Evolutionary conservation across 1,140 invertebrate genomes (phyloP).

Genomic region (Papilio aristodemus): DNA sequence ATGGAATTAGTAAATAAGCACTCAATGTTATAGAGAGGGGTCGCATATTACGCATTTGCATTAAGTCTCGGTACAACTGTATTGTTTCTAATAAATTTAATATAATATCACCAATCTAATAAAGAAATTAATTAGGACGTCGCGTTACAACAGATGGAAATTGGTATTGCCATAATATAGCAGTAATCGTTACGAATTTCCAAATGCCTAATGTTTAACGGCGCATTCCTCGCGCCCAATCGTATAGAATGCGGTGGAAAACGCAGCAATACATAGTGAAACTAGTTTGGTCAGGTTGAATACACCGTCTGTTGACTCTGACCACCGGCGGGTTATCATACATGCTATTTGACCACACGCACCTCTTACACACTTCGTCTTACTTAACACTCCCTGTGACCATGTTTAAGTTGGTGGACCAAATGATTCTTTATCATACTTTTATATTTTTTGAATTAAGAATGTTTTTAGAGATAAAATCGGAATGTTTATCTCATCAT

Average conservation of each 20-base stretch:
- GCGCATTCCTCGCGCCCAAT: constrained; percentile 52
- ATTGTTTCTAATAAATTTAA: too few relatives aligned
- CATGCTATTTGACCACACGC: constrained; percentile 42
- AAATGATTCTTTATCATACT: not conserved
- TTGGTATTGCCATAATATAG: not conserved
- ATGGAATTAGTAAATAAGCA: too few relatives aligned
- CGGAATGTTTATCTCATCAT: too few relatives aligned
- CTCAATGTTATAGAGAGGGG: too few relatives aligned
- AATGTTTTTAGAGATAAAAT: too few relatives aligned
- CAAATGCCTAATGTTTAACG: constrained; percentile 5
- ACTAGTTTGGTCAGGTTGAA: constrained; percentile 55
- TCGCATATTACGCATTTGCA: too few relatives aligned
- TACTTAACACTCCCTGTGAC: not conserved
- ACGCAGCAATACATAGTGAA: constrained; percentile 41
- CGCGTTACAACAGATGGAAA: too few relatives aligned
- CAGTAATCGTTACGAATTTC: not conserved
- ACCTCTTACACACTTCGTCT: not conserved
- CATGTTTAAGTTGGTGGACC: not conserved
- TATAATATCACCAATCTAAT: too few relatives aligned
- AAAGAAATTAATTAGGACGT: too few relatives aligned
- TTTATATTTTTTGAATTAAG: too few relatives aligned
- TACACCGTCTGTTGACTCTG: constrained; percentile 53
- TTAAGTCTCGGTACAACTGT: too few relatives aligned
- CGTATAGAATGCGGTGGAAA: constrained; percentile 62
- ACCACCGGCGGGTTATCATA: constrained; percentile 44